Conservation (phyloP, 2,888 invertebrate genomes). For the Noctua janthe region DNA sequence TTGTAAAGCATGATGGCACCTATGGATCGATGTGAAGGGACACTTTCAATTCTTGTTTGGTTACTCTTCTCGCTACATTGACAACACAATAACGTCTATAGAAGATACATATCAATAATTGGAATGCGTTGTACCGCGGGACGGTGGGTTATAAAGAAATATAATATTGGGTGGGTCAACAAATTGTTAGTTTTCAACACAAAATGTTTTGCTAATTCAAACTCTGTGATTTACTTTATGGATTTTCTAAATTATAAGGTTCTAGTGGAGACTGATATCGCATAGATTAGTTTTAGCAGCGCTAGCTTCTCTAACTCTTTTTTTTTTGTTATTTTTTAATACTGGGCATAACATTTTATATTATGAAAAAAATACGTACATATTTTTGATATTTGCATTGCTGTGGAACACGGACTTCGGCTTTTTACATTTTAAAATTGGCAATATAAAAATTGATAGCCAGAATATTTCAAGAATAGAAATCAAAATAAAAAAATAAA, state of each 20-base stretch:
- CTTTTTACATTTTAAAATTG: constrained; percentile 52
- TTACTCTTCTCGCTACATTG: constrained; percentile 81
- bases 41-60: constrained; percentile 82
- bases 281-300: constrained; percentile 90
- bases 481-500: constrained; percentile 44
- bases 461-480: constrained; percentile 51
- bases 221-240: constrained; percentile 90
- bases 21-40: constrained; percentile 87
- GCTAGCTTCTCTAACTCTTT: constrained; percentile 89
- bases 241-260: constrained; percentile 90
- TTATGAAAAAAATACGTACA: constrained; percentile 74
- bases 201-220: constrained; percentile 88
- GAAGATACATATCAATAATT: constrained; percentile 89
- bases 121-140: constrained; percentile 82
- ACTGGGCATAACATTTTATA: constrained; percentile 82
- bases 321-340: constrained; percentile 75
- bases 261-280: constrained; percentile 90
- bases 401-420: constrained; percentile 74
- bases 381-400: constrained; percentile 85
- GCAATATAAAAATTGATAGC: constrained; percentile 56
- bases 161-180: constrained; percentile 76
- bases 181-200: constrained; percentile 82
- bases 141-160: constrained; percentile 74
- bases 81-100: constrained; percentile 83
- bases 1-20: constrained; percentile 83